Evolutionary conservation across 2,888 invertebrate genomes (phyloP).

Genomic region (Dinocampus coccinellae): DNA sequence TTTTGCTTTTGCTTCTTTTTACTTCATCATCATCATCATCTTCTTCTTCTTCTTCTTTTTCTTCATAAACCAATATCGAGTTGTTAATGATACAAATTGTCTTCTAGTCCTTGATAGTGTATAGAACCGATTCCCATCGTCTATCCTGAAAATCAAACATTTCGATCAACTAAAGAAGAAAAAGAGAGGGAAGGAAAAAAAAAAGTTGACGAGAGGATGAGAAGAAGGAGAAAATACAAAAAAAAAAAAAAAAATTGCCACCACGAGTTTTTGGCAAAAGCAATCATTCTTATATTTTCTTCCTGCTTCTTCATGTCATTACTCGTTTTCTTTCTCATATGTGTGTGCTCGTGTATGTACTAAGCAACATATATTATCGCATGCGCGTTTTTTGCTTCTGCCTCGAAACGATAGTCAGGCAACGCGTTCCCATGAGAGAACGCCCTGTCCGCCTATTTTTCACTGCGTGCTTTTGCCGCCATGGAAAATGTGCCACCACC

Average conservation of each 20-base stretch:
- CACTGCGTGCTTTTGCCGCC: conserved; percentile 42
- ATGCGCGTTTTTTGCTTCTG: conserved; percentile 1
- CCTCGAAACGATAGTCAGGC: conserved; percentile 22
- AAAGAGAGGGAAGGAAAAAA: too few relatives aligned
- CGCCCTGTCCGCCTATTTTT: conserved; percentile 53
- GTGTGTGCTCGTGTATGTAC: neutral
- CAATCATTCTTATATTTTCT: too few relatives aligned
- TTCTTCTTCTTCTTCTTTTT: too few relatives aligned
- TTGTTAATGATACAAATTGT: too few relatives aligned
- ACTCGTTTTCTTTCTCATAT: neutral
- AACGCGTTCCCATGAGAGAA: conserved; percentile 25
- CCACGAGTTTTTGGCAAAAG: too few relatives aligned
- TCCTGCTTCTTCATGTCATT: too few relatives aligned
- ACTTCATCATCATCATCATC: too few relatives aligned
- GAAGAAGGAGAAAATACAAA: too few relatives aligned
- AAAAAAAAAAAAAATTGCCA: neutral
- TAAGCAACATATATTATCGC: conserved; percentile 16
- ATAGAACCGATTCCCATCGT: neutral
- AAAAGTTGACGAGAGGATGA: too few relatives aligned
- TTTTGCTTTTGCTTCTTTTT: too few relatives aligned
- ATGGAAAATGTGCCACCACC: conserved; percentile 34
- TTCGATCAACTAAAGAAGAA: neutral
- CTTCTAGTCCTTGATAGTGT: too few relatives aligned
- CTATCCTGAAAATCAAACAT: neutral
- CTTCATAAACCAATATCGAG: too few relatives aligned